phyloP scores from a whole-genome alignment of 2,797 vertebrate species.

The Gephyroberyx darwinii region DNA sequence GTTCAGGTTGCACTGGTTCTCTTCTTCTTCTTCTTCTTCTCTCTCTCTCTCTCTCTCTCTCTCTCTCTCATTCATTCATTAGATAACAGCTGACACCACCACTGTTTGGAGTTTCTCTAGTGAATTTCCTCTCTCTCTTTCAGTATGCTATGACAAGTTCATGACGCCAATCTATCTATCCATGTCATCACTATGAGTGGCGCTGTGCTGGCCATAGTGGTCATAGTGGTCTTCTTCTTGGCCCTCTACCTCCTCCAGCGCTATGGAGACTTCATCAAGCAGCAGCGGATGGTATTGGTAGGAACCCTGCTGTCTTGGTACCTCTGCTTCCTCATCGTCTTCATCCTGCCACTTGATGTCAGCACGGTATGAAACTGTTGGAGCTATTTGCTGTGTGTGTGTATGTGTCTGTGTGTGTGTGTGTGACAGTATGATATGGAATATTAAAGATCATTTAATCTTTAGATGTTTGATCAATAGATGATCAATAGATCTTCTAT shows the following conservation, averaged over 20 bases:
- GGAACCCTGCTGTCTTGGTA: constrained; percentile 94
- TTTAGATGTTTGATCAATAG: too few relatives aligned
- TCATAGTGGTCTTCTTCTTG: constrained; percentile 91
- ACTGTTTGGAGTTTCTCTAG: background rate
- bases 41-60: background rate
- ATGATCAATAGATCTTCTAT: background rate
- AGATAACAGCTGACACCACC: constrained; percentile 32
- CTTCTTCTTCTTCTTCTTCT: background rate
- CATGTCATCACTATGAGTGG: constrained; percentile 81
- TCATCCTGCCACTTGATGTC: constrained; percentile 94
- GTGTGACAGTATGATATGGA: background rate
- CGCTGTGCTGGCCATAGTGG: constrained; percentile 86
- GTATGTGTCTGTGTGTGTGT: background rate
- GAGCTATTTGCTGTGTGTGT: background rate
- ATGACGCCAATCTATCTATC: constrained; percentile 27
- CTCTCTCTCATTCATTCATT: background rate
- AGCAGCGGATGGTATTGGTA: constrained; percentile 91
- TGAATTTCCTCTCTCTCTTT: background rate
- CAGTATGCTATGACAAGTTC: constrained; percentile 48
- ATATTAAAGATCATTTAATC: too few relatives aligned
- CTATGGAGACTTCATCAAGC: constrained; percentile 91
- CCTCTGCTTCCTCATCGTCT: constrained; percentile 95
- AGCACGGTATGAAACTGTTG: constrained; percentile 86
- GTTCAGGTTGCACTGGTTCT: too few relatives aligned
- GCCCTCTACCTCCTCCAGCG: constrained; percentile 91